These are phyloP conservation scores for Cossypha dichroa DNA, from an alignment of 2,797 vertebrate species.

Conservation along the genomic window DNA sequence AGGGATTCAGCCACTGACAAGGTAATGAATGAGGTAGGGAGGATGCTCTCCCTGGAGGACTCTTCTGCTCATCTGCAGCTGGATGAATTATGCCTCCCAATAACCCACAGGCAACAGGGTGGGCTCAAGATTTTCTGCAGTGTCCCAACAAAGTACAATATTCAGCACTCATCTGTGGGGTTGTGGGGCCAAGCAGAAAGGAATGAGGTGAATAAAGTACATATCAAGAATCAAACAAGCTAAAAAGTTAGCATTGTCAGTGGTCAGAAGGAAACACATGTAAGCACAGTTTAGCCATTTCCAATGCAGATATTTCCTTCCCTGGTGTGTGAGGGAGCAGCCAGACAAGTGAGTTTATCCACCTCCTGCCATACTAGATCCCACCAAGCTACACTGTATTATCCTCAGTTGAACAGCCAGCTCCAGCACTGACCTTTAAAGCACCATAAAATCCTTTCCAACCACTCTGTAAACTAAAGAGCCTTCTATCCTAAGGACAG, in stretches of 20 bases:
- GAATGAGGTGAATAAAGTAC: background rate
- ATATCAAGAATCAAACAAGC: background rate
- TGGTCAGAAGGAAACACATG: background rate
- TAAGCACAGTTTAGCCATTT: background rate
- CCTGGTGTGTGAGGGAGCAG: background rate
- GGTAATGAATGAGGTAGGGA: background rate
- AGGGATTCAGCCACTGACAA: background rate
- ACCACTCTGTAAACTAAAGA: background rate
- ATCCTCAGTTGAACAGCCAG: background rate
- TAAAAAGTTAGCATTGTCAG: background rate
- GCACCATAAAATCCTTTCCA: background rate
- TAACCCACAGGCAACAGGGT: background rate
- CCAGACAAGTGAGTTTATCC: background rate
- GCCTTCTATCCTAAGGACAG: background rate
- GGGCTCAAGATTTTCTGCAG: background rate
- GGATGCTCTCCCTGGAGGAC: background rate
- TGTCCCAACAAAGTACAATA: background rate
- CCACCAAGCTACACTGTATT: background rate
- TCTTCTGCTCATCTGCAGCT: background rate
- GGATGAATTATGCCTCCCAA: background rate
- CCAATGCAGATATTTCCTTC: background rate
- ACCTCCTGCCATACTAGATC: background rate
- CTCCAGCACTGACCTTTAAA: background rate
- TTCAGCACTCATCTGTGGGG: background rate
- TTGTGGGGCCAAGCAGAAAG: background rate